These are phyloP conservation scores for Daubentonia madagascariensis DNA, from an alignment of 2,113 vertebrate genomes.

Conservation along the genomic window DNA sequence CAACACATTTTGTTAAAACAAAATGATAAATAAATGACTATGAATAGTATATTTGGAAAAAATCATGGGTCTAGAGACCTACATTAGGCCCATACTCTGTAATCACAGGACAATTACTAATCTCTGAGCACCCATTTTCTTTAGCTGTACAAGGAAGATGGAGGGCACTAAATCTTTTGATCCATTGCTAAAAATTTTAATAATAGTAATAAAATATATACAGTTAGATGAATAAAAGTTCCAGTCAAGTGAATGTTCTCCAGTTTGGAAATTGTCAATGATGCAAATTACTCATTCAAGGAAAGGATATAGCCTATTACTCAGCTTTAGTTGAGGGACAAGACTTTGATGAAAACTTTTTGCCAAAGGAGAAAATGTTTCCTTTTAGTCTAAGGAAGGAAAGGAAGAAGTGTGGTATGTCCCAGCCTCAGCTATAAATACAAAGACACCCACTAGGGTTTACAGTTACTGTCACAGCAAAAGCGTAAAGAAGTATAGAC, in stretches of 20 bases:
- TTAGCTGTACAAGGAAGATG: neutral
- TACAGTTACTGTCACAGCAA: neutral
- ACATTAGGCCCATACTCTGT: neutral
- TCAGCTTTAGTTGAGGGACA: neutral
- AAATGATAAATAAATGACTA: conserved; percentile 1
- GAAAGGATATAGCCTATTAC: neutral
- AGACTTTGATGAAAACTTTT: neutral
- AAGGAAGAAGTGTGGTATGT: neutral
- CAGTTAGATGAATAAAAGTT: neutral
- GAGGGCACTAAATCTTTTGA: neutral
- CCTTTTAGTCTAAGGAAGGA: neutral
- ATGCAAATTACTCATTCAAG: neutral
- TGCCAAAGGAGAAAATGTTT: neutral
- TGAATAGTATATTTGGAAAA: neutral
- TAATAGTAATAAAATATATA: neutral
- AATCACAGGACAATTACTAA: neutral
- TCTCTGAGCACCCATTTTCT: neutral
- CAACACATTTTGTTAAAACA: neutral
- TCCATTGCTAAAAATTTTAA: neutral
- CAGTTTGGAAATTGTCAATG: neutral
- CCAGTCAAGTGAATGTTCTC: neutral
- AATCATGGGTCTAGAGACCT: neutral
- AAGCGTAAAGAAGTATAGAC: neutral
- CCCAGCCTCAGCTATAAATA: neutral
- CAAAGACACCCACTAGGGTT: neutral